Percentiles rank a stretch among this genome's conserved stretches.
phyloP scores from a whole-genome alignment of 2,797 vertebrate genomes.

The Takifugu ocellatus region DNA sequence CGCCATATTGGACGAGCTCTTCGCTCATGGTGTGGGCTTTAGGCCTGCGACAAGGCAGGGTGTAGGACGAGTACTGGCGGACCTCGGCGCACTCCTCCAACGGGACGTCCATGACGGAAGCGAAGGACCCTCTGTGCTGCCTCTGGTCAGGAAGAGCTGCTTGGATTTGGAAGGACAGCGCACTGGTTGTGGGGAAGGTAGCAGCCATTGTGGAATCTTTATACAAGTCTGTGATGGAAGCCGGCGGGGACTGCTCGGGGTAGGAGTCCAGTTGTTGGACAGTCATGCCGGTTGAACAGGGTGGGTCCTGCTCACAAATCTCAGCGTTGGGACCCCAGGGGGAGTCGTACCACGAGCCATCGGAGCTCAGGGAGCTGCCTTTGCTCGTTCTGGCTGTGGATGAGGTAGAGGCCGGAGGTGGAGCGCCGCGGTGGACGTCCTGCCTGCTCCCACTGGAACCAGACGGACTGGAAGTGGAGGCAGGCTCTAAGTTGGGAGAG shows the following conservation, averaged over 20 bases:
- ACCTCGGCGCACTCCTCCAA: slow-evolving; percentile 74
- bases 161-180: slow-evolving; percentile 73
- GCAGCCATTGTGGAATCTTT: slow-evolving; percentile 74
- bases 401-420: slow-evolving; percentile 72
- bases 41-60: slow-evolving; percentile 86
- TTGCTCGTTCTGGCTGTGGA: slow-evolving; percentile 87
- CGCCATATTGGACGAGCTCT: slow-evolving; percentile 37
- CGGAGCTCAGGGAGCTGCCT: slow-evolving; percentile 90
- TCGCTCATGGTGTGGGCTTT: slow-evolving; percentile 68
- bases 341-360: slow-evolving; percentile 94
- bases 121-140: slow-evolving; percentile 81
- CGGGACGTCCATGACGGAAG: slow-evolving; percentile 81
- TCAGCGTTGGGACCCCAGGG: slow-evolving; percentile 85
- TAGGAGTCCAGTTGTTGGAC: slow-evolving; percentile 74
- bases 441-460: slow-evolving; percentile 67
- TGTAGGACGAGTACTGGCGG: slow-evolving; percentile 84
- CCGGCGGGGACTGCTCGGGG: slow-evolving; percentile 78
- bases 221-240: slow-evolving; percentile 82
- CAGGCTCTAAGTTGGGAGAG: slow-evolving; percentile 80
- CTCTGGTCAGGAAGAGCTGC: slow-evolving; percentile 56
- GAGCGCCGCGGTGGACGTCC: slow-evolving; percentile 60
- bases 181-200: slow-evolving; percentile 69
- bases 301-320: slow-evolving; percentile 77
- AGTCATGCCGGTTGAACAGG: slow-evolving; percentile 64
- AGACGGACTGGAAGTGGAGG: slow-evolving; percentile 69